A percentile compares a stretch with the other conserved stretches of the same genome.
Evolutionary conservation across 1,140 invertebrate species (phyloP).

Genomic region (Gonatopus flavifemur): DNA sequence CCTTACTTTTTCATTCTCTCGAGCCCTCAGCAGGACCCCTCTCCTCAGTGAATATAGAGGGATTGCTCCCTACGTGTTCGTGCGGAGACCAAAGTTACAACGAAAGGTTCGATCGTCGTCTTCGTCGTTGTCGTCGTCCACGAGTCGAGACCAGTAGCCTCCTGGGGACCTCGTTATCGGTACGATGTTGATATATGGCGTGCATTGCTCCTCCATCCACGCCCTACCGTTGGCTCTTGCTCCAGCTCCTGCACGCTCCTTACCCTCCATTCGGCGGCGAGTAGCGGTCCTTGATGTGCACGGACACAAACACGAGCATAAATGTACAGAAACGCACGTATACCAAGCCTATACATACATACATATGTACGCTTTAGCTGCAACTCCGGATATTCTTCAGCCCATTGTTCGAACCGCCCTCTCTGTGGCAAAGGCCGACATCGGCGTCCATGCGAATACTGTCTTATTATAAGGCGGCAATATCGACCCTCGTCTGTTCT

Average conservation of each 20-base stretch:
- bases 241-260: slow-evolving; percentile 9
- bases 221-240: slow-evolving; percentile 37
- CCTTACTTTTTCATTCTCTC: slow-evolving; percentile 23
- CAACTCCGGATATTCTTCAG: slow-evolving; percentile 29
- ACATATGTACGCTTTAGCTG: not conserved
- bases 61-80: slow-evolving; percentile 7
- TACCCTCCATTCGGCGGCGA: not conserved
- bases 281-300: too few relatives aligned
- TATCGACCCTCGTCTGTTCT: slow-evolving; percentile 32
- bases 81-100: slow-evolving; percentile 21
- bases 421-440: slow-evolving; percentile 30
- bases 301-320: too few relatives aligned
- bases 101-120: slow-evolving; percentile 12
- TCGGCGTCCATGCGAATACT: slow-evolving; percentile 40
- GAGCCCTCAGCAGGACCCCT: slow-evolving; percentile 24
- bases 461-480: slow-evolving; percentile 43
- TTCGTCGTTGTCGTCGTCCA: slow-evolving; percentile 16
- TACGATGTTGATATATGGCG: slow-evolving; percentile 50
- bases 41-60: slow-evolving; percentile 7
- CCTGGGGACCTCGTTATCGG: slow-evolving; percentile 50
- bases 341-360: not conserved
- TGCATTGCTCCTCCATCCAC: slow-evolving; percentile 48
- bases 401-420: slow-evolving; percentile 43
- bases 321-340: slow-evolving; percentile 13
- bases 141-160: slow-evolving; percentile 39